These are phyloP conservation scores for Barypeithes pellucidus DNA, from an alignment of 2,888 invertebrate genomes.

Conservation along the genomic window DNA sequence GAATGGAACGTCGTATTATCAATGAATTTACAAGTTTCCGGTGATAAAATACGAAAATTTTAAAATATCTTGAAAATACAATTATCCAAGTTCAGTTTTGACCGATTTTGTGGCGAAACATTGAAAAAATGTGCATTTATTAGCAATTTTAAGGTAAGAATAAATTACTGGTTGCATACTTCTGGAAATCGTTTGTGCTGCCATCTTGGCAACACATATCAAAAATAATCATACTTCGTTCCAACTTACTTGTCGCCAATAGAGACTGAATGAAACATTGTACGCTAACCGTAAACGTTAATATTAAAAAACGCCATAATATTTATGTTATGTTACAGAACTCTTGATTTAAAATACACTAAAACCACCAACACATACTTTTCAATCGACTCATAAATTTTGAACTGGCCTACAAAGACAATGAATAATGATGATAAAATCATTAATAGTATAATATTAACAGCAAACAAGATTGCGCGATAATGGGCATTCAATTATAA, in stretches of 20 bases:
- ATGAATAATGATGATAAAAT: too few species aligned
- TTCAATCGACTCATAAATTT: too few species aligned
- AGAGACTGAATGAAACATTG: neutral
- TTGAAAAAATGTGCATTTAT: conserved; percentile 32
- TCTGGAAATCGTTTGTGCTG: neutral
- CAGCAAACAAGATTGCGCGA: too few species aligned
- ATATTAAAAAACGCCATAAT: too few species aligned
- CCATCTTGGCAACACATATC: conserved; percentile 15
- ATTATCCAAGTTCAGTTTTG: conserved; percentile 21
- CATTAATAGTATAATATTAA: too few species aligned
- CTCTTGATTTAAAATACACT: too few species aligned
- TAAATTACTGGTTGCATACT: conserved; percentile 33
- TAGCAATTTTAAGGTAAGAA: conserved; percentile 16
- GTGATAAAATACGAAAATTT: conserved; percentile 4
- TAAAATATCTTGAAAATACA: conserved; percentile 9
- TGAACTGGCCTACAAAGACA: too few species aligned
- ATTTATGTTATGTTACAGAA: too few species aligned
- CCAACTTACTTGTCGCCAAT: conserved; percentile 1
- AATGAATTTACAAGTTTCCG: conserved; percentile 43
- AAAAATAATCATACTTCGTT: conserved; percentile 16
- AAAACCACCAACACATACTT: too few species aligned
- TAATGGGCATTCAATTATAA: too few species aligned
- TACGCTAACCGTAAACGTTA: neutral
- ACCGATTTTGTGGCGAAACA: conserved; percentile 37
- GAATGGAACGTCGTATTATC: conserved; percentile 53